Evolutionary conservation across 2,113 vertebrate genomes (phyloP).

Genomic region (Tretioscincus oriximinensis): DNA sequence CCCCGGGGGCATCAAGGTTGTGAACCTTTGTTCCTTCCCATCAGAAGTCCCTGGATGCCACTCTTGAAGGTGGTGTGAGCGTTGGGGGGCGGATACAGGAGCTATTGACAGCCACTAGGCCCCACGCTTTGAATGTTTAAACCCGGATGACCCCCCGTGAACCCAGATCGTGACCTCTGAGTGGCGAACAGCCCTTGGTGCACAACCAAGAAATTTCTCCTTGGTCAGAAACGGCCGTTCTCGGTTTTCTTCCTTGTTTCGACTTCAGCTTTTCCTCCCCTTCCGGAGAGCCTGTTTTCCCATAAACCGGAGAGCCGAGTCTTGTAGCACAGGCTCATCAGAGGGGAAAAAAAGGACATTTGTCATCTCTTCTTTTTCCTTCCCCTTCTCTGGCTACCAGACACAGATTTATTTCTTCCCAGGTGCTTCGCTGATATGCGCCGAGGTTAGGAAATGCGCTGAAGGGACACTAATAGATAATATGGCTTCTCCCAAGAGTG

Average conservation of each 20-base stretch:
- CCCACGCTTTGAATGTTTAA: too few relatives aligned
- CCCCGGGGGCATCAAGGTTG: too few relatives aligned
- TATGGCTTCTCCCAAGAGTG: constrained; percentile 83
- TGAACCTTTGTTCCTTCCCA: too few relatives aligned
- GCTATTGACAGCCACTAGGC: too few relatives aligned
- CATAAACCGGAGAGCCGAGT: constrained; percentile 51
- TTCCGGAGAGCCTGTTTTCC: constrained; percentile 35
- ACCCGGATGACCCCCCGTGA: too few relatives aligned
- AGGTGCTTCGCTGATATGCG: constrained; percentile 75
- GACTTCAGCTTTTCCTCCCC: constrained; percentile 14
- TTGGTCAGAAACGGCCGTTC: constrained; percentile 3
- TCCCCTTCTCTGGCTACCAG: constrained; percentile 71
- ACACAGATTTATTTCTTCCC: constrained; percentile 95
- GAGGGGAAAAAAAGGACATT: constrained; percentile 58
- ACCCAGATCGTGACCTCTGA: too few relatives aligned
- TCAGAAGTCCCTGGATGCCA: too few relatives aligned
- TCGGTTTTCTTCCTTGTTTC: constrained; percentile 21
- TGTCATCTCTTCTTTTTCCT: constrained; percentile 70
- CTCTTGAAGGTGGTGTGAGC: too few relatives aligned
- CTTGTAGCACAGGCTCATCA: constrained; percentile 62
- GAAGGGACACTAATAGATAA: constrained; percentile 94
- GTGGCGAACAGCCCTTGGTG: constrained; percentile 2
- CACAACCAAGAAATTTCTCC: neutral
- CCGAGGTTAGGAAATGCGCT: constrained; percentile 74
- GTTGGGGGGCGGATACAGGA: too few relatives aligned